Conservation (phyloP, 2,797 vertebrate genomes). For the Babyrousa celebensis region DNA sequence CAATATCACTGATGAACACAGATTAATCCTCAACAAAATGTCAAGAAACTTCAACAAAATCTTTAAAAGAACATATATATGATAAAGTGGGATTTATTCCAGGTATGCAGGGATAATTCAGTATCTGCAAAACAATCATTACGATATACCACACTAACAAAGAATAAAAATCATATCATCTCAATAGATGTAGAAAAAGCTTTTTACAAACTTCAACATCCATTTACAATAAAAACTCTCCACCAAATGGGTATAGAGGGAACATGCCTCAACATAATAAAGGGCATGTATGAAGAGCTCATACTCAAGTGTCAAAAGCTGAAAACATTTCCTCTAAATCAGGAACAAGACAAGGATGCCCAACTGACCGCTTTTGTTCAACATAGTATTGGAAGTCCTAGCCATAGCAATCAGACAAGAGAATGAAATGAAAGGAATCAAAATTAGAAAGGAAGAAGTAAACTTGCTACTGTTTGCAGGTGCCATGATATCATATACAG, state of each 20-base stretch:
- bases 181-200: neutral
- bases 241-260: neutral
- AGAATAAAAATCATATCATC: neutral
- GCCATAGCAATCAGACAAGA: neutral
- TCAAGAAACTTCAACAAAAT: no score
- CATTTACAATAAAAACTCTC: neutral
- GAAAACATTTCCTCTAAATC: neutral
- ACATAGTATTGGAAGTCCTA: neutral
- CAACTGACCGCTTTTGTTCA: neutral
- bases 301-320: neutral
- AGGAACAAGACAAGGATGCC: neutral
- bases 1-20: no score
- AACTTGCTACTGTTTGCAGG: neutral
- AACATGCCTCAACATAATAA: neutral
- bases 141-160: neutral
- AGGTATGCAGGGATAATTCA: neutral
- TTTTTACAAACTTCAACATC: neutral
- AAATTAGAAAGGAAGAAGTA: neutral
- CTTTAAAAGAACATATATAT: no score
- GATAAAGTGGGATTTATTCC: neutral
- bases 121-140: neutral
- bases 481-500: neutral
- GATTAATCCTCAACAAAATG: no score
- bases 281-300: neutral
- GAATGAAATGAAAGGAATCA: neutral